Evolutionary conservation across 2,888 invertebrate species (phyloP).

Genomic region (Mesoligia furuncula): DNA sequence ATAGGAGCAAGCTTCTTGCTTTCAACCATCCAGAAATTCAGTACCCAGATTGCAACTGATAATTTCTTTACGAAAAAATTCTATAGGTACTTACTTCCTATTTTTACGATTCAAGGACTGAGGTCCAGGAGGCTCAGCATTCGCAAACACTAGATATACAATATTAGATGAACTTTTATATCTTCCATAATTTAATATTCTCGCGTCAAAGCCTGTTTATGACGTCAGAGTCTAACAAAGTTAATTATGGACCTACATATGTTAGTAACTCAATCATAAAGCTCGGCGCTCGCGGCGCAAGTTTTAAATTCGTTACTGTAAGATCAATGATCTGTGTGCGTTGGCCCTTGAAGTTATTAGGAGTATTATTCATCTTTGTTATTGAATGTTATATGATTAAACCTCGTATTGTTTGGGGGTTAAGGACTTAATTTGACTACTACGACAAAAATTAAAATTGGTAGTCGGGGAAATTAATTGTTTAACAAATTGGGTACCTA

Average conservation of each 20-base stretch:
- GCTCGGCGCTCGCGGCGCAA: constrained; percentile 10
- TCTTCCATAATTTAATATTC: constrained; percentile 15
- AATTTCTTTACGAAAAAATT: neutral
- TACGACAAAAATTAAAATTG: no score
- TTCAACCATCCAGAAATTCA: neutral
- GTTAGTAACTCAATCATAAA: constrained; percentile 29
- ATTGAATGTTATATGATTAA: neutral
- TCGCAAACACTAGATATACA: neutral
- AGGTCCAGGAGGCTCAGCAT: neutral
- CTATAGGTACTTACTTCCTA: no score
- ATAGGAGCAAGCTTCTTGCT: neutral
- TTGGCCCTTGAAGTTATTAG: constrained; percentile 12
- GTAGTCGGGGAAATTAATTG: neutral
- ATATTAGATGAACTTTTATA: constrained; percentile 1
- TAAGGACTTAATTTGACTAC: no score
- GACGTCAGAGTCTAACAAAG: constrained; percentile 26
- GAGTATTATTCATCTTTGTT: neutral
- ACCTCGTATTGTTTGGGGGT: neutral
- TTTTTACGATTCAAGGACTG: no score
- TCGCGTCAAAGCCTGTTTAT: constrained; percentile 37
- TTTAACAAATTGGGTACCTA: neutral
- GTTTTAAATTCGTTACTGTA: constrained; percentile 45
- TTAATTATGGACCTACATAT: constrained; percentile 38
- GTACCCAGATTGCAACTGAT: no score
- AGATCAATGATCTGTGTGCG: constrained; percentile 38